Evolutionary conservation across 2,797 vertebrate genomes (phyloP).

Genomic region (Rachycentron canadum): DNA sequence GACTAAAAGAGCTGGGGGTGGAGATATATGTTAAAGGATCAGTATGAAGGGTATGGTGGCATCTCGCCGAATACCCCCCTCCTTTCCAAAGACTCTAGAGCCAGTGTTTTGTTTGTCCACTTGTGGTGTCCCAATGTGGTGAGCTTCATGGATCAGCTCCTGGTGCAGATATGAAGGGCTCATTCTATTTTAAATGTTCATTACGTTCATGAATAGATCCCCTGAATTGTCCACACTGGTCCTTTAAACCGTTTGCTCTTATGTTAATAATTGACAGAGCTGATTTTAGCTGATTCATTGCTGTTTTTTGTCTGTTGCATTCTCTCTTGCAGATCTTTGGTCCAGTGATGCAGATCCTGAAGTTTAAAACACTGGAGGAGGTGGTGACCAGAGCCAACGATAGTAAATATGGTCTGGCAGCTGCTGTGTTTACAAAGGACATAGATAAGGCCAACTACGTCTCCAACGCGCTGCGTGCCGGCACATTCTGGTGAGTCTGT

Average conservation of each 20-base stretch:
- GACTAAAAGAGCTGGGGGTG: too few species aligned
- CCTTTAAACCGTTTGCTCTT: neutral
- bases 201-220: too few species aligned
- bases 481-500: constrained; percentile 91
- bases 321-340: constrained; percentile 91
- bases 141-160: too few species aligned
- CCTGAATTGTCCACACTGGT: too few species aligned
- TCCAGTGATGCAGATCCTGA: constrained; percentile 97
- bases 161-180: too few species aligned
- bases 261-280: neutral
- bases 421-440: constrained; percentile 93
- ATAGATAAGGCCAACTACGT: constrained; percentile 93
- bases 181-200: too few species aligned
- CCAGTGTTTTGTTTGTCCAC: too few species aligned
- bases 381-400: constrained; percentile 92
- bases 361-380: constrained; percentile 94
- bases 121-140: too few species aligned
- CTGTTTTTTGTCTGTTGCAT: neutral
- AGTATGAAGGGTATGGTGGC: too few species aligned
- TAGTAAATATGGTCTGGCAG: constrained; percentile 92
- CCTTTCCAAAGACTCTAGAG: too few species aligned
- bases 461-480: constrained; percentile 90
- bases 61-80: too few species aligned
- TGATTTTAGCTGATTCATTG: neutral
- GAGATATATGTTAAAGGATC: too few species aligned